phyloP scores from a whole-genome alignment of 2,113 vertebrate species.

The Brachypodius melanocephalos region DNA sequence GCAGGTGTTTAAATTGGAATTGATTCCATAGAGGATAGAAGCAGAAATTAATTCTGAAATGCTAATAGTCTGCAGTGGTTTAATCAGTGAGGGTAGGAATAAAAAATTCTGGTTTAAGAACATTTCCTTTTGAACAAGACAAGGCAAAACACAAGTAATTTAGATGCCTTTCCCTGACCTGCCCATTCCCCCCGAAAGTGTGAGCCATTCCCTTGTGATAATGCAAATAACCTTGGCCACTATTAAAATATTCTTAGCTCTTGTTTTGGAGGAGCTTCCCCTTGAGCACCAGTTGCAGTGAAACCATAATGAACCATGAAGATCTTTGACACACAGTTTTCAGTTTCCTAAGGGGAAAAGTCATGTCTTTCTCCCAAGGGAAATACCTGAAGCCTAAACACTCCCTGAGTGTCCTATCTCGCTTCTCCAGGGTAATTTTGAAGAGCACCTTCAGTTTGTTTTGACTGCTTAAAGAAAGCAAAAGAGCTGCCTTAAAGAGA shows the following conservation, averaged over 20 bases:
- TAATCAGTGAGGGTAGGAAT: neutral
- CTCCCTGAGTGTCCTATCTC: neutral
- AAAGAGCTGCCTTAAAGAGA: neutral
- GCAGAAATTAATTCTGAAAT: neutral
- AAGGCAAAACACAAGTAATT: neutral
- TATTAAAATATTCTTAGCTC: neutral
- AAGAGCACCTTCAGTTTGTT: neutral
- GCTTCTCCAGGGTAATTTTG: neutral
- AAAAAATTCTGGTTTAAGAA: neutral
- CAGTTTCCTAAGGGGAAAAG: neutral
- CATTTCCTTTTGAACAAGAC: neutral
- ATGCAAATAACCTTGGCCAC: neutral
- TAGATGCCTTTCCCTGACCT: neutral
- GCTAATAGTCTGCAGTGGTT: neutral
- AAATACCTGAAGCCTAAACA: neutral
- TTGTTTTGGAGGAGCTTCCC: neutral
- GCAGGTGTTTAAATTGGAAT: neutral
- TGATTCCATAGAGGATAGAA: neutral
- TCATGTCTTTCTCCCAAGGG: neutral
- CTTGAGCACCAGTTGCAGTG: neutral
- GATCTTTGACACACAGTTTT: neutral
- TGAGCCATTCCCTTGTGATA: neutral
- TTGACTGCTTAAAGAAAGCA: neutral
- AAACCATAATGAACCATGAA: neutral
- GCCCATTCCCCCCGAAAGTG: accelerated